Evolutionary conservation across 2,113 vertebrate species (phyloP), one percentile per base, ranked within the genome.

Genomic region (Catharus bicknelli): DNA sequence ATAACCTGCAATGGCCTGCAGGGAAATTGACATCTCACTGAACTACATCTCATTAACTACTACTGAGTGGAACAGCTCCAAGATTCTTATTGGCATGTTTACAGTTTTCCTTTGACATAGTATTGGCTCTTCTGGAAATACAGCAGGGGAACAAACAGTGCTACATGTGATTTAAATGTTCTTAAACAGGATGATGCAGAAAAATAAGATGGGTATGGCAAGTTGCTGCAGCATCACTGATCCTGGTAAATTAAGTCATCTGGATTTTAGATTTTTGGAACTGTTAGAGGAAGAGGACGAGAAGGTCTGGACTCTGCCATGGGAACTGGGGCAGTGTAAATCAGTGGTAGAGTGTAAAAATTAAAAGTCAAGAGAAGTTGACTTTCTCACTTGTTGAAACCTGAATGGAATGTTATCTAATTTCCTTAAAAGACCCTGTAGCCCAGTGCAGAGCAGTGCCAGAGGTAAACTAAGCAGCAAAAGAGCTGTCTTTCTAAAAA

Each of bases 351-450:
- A 48, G 23, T 27, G 29, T 75, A 47, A 77, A 92, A 73, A 53
- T 23, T 48, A 67, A 57, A 85, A 88, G 69, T 18, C 16, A 59
- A 54, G 58, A 94, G 58, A 48, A 62, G 47, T 0, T 90, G 30
- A 40, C 68, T 83, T 83, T 80, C 48, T 66, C 61, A 69, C 82
- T 25, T 86, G 83, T 67, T 83, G 59, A 85, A 96, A 93, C 83
- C 30, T 59, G 85, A 86, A 88, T 32, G 73, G 72, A 93, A 78
- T 77, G 91, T 95, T 94, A 91, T 21, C 86, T 72, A 11, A 57
- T 50, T 58, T 86, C 4, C 4, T 43, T 58, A 77, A 53, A 20
- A 77, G 77, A 73, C 70, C 30, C 50, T 62, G 23, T 29, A 62
- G 47, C 45, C 29, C 63, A 74, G 1, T 14, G 27, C 34, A 62